phyloP scores from a whole-genome alignment of 2,888 invertebrate species.

The Thymelicus acteon region DNA sequence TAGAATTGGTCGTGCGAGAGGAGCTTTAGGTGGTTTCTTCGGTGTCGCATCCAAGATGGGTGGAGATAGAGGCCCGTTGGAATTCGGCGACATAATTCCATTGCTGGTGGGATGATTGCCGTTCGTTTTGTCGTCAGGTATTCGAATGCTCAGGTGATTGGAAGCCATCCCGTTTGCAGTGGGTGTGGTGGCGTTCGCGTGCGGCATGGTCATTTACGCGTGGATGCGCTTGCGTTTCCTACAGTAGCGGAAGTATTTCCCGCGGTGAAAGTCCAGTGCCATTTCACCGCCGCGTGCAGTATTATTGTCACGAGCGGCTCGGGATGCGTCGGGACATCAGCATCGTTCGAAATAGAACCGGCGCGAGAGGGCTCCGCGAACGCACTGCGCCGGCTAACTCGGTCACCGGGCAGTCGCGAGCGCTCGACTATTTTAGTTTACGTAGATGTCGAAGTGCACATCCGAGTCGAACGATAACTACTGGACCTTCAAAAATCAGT shows the following conservation, averaged over 20 bases:
- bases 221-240: conserved; percentile 71
- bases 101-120: conserved; percentile 46
- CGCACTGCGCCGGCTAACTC: conserved; percentile 79
- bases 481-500: conserved; percentile 69
- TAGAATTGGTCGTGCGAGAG: conserved; percentile 66
- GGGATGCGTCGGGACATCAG: conserved; percentile 73
- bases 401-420: conserved; percentile 78
- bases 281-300: conserved; percentile 76
- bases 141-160: conserved; percentile 65
- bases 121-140: conserved; percentile 63
- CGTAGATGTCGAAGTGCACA: conserved; percentile 83
- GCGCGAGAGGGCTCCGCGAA: conserved; percentile 78
- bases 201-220: conserved; percentile 68
- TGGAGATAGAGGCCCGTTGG: conserved; percentile 71
- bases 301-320: conserved; percentile 70
- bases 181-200: conserved; percentile 55
- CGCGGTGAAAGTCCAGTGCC: conserved; percentile 78
- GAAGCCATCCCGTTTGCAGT: conserved; percentile 51
- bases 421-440: conserved; percentile 83
- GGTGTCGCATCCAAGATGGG: conserved; percentile 72
- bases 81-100: conserved; percentile 58
- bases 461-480: conserved; percentile 70
- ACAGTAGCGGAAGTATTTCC: conserved; percentile 71
- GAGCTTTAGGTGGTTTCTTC: conserved; percentile 77
- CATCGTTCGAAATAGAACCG: conserved; percentile 79